phyloP scores from a whole-genome alignment of 1,140 invertebrate genomes.

The Megalopta genalis region DNA sequence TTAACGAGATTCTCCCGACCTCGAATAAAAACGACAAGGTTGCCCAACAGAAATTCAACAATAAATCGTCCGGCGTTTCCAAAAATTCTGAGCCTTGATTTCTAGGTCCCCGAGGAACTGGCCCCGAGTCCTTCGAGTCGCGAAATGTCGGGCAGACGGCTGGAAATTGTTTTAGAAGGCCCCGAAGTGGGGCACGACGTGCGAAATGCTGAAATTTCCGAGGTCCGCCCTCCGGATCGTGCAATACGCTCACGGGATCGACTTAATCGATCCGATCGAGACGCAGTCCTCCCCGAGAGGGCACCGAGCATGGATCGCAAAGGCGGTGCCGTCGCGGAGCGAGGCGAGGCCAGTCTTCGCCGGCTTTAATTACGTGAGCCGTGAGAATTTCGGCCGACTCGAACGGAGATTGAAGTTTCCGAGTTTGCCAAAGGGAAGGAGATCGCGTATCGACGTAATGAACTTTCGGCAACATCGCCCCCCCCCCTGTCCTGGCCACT shows the following conservation, averaged over 20 bases:
- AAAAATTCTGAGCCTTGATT: no score
- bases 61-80: no score
- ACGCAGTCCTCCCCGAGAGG: conserved; percentile 29
- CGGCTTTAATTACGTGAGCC: conserved; percentile 61
- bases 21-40: conserved; percentile 14
- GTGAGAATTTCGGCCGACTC: conserved; percentile 59
- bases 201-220: background rate
- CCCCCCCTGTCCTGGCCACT: no score
- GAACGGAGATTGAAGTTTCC: conserved; percentile 52
- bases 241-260: conserved; percentile 38
- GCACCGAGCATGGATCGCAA: conserved; percentile 35
- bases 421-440: conserved; percentile 45
- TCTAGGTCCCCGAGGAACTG: no score
- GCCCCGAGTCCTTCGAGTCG: no score
- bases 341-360: conserved; percentile 20
- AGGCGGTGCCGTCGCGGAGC: conserved; percentile 45
- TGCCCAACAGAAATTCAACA: no score
- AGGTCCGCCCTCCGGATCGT: background rate
- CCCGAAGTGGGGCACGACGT: no score
- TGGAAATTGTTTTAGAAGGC: no score
- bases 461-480: conserved; percentile 26
- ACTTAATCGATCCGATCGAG: conserved; percentile 54
- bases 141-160: no score
- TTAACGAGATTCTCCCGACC: conserved; percentile 79
- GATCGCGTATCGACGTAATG: conserved; percentile 60